A percentile compares a stretch with the other conserved stretches of the same genome.
phyloP scores from a whole-genome alignment of 2,888 invertebrate genomes.

The Phlogophora meticulosa region DNA sequence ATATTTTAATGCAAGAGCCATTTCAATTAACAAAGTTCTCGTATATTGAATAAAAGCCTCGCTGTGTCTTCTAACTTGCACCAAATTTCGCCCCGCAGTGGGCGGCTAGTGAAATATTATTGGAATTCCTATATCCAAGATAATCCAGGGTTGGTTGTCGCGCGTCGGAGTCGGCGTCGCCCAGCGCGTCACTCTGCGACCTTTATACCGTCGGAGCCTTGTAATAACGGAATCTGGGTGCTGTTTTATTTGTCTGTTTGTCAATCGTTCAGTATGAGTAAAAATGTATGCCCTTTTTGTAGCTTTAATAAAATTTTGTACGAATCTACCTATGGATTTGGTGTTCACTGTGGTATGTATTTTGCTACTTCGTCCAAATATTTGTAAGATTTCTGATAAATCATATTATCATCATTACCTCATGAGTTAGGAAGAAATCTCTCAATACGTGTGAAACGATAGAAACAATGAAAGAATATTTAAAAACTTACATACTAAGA shows the following conservation, averaged over 20 bases:
- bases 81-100: conserved; percentile 60
- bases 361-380: no score
- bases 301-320: background rate
- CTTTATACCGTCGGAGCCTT: conserved; percentile 67
- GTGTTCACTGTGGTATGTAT: background rate
- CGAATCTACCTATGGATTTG: background rate
- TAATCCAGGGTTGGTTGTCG: conserved; percentile 76
- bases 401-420: no score
- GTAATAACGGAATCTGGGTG: conserved; percentile 61
- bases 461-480: no score
- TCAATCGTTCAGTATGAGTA: conserved; percentile 36
- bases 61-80: conserved; percentile 47
- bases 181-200: conserved; percentile 76
- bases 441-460: no score
- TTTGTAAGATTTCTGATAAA: background rate
- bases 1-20: background rate
- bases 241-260: conserved; percentile 69
- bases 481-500: background rate
- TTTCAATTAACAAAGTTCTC: background rate
- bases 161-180: conserved; percentile 70
- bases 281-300: background rate
- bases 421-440: no score
- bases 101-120: conserved; percentile 85
- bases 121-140: conserved; percentile 85
- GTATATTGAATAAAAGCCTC: no score